phyloP scores from a whole-genome alignment of 2,113 vertebrate genomes.

The Colius striatus region DNA sequence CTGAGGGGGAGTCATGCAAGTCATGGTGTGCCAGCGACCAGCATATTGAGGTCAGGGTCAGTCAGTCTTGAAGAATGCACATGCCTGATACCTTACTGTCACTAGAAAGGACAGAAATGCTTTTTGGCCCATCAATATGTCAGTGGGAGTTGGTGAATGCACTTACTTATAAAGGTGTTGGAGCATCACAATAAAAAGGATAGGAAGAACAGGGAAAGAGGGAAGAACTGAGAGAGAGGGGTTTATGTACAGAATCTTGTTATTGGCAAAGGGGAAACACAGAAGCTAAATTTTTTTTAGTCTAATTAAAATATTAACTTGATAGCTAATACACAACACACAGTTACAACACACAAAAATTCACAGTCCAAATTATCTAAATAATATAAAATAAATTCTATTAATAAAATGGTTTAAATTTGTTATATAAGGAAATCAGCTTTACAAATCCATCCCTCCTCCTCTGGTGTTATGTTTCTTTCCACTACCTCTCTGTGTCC shows the following conservation, averaged over 20 bases:
- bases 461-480: not conserved
- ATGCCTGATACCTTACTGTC: not conserved
- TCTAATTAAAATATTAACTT: not conserved
- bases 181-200: not conserved
- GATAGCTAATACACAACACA: not conserved
- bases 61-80: not conserved
- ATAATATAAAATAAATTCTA: not conserved
- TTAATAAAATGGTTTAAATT: not conserved
- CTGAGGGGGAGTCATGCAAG: not conserved
- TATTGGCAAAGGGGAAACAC: not conserved
- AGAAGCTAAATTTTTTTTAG: not conserved
- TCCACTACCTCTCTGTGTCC: not conserved
- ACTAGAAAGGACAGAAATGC: not conserved
- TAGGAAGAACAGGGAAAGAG: not conserved
- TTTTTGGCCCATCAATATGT: not conserved
- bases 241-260: not conserved
- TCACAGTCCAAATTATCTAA: not conserved
- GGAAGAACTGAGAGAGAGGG: not conserved
- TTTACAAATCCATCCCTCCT: not conserved
- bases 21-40: not conserved
- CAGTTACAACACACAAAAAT: not conserved
- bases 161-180: not conserved
- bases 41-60: rapidly evolving
- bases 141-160: not conserved
- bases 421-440: not conserved